Evolutionary conservation across 2,797 vertebrate species (phyloP).

Genomic region (Poeciliopsis gracilis): DNA sequence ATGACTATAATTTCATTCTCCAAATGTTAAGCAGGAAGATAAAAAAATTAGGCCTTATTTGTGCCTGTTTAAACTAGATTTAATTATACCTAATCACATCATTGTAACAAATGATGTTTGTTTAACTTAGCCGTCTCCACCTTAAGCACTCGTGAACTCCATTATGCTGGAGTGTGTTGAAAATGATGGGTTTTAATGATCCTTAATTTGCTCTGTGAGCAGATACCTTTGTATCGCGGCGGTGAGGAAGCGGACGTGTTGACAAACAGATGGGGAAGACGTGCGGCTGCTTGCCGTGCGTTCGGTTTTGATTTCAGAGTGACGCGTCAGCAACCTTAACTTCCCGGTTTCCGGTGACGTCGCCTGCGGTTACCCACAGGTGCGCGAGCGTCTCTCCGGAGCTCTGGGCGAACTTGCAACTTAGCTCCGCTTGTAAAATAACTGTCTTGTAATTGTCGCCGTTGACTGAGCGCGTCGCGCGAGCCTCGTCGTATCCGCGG

Average conservation of each 20-base stretch:
- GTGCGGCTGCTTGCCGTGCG: conserved; percentile 30
- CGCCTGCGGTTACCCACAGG: conserved; percentile 26
- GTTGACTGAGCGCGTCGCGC: conserved; percentile 22
- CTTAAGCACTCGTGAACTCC: conserved; percentile 86
- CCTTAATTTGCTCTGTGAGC: conserved; percentile 66
- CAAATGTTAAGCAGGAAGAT: neutral
- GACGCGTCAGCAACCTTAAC: conserved; percentile 18
- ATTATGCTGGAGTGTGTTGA: conserved; percentile 85
- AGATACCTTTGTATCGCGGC: conserved; percentile 65
- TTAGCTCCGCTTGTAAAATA: conserved; percentile 4
- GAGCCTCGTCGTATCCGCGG: conserved; percentile 74
- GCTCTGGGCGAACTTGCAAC: conserved; percentile 43
- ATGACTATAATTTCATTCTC: conserved; percentile 28
- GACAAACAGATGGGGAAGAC: conserved; percentile 26
- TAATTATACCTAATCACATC: conserved; percentile 92
- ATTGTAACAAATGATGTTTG: conserved; percentile 89
- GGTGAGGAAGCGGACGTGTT: conserved; percentile 11
- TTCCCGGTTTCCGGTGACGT: conserved; percentile 49
- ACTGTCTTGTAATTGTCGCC: conserved; percentile 56
- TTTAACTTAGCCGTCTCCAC: conserved; percentile 83
- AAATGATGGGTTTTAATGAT: conserved; percentile 74
- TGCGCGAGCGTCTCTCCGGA: conserved; percentile 34
- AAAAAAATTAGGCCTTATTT: neutral
- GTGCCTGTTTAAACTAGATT: conserved; percentile 67
- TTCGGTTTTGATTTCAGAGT: conserved; percentile 37